Evolutionary conservation across 2,113 vertebrate genomes (phyloP).

Genomic region (Myocastor coypus): DNA sequence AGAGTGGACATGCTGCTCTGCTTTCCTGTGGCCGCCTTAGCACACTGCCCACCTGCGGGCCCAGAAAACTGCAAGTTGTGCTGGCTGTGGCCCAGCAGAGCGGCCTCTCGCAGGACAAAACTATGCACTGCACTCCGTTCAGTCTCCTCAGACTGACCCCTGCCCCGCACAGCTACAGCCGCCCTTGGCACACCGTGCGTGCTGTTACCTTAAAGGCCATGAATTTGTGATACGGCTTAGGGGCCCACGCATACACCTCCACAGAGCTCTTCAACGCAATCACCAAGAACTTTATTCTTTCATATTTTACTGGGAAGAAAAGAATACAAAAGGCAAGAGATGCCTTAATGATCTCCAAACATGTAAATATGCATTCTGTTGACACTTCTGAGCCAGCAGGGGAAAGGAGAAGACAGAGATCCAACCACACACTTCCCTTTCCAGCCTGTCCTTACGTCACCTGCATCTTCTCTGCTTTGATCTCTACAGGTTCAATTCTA

Average conservation of each 20-base stretch:
- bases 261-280: conserved; percentile 99
- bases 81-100: background rate
- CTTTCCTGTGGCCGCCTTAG: background rate
- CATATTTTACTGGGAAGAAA: conserved; percentile 95
- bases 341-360: background rate
- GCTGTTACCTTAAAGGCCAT: conserved; percentile 98
- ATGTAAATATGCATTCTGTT: background rate
- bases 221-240: conserved; percentile 99
- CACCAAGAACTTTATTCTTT: conserved; percentile 99
- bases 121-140: background rate
- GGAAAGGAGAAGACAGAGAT: background rate
- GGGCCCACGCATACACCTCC: conserved; percentile 99
- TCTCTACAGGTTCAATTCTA: background rate
- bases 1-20: background rate
- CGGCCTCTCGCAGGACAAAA: background rate
- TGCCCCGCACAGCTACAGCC: background rate
- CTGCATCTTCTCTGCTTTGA: background rate
- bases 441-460: background rate
- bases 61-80: background rate
- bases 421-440: background rate
- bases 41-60: background rate
- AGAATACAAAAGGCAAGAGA: conserved; percentile 21
- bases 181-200: background rate
- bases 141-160: background rate
- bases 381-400: background rate